Evolutionary conservation across 2,888 invertebrate species (phyloP), one percentile per base, ranked within the genome.

Genomic region (Chirona hameri): DNA sequence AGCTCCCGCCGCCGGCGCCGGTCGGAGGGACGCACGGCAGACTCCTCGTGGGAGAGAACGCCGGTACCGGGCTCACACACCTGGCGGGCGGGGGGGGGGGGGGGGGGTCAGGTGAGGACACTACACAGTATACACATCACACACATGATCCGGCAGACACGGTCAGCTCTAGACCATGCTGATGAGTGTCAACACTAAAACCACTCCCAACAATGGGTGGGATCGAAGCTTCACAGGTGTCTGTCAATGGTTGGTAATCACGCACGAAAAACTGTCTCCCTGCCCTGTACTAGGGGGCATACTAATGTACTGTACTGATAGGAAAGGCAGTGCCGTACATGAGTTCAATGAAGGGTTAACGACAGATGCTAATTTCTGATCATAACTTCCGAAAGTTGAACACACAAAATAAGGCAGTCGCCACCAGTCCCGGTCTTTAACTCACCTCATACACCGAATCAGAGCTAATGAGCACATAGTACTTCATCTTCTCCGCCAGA

Each of bases 381-480:
- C 2, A 39, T 5, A 39, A 39, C 2, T 5, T 39, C 39, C n/a
- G n/a, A 7, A 39, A 39, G 39, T 39, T 39, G 7, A 39, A 39
- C 4, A 39, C 39, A 39, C 39, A 39, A 39, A 39, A 39, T 2
- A 39, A 39, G 39, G 7, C 39, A 39, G 39, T 7, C 39, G 7
- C 39, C 7, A 39, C 4, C 39, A 39, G 2, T 7, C 39, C 7
- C 39, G 39, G 39, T 39, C 39, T 39, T 39, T 39, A 39, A 18
- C 76, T 76, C 46, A 76, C 89, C 85, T 90, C 89, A 84, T 90
- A 89, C 2, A 89, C 88, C 5, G 89, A 89, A 85, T 89, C 90
- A 0, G 88, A 88, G 84, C 89, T 89, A 81, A 90, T 88, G 85
- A 88, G 88, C 18, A 90, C 86, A 83, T 90, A 90, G 14, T 88